Base-by-base conservation (phyloP, 2,113 vertebrate genomes). In the Vulpes lagopus region DNA sequence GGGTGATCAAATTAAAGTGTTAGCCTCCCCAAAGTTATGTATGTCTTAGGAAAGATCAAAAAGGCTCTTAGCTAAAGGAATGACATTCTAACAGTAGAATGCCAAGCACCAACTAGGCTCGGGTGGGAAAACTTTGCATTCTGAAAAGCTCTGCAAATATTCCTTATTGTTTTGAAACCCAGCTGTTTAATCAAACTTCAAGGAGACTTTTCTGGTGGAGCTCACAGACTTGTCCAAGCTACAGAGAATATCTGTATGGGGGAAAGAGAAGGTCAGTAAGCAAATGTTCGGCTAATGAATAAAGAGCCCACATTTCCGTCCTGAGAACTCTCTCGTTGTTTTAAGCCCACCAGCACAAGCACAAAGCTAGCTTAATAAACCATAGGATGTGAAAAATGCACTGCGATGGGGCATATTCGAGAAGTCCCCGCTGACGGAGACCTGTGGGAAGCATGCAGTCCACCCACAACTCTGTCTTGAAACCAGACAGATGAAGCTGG, bases 101-200 rank as follows among this genome's bases (percentile, higher is more conserved):
- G 93, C 78, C 60, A 95, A 89, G 51, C 57, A 57, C 69, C 89
- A 71, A 51, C 60, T 83, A 85, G 59, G 80, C 65, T 15, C 60
- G 67, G 32, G 49, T 71, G 65, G 82, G 64, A 96, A 97, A 97
- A 59, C n/a, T 55, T 89, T 79, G 49, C 71, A 86, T 92, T 82
- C 81, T 96, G 73, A 80, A 59, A 73, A 87, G 67, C 32, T 82
- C 80, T 25, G 43, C 55, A 87, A 87, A 87, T 94, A 83, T 83
- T 95, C 15, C 43, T 88, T 81, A 81, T n/a, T 96, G 82, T 89
- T 95, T 97, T 96, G 55, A 87, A 94, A 94, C 59, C 30, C 2
- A 11, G 32, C 57, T 88, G 4, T 93, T 94, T 83, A 91, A 95
- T 69, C 79, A 95, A 93, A 92, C 79, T 57, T 64, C 79, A 79